phyloP scores from a whole-genome alignment of 2,113 vertebrate species.

The Lanius ludovicianus region DNA sequence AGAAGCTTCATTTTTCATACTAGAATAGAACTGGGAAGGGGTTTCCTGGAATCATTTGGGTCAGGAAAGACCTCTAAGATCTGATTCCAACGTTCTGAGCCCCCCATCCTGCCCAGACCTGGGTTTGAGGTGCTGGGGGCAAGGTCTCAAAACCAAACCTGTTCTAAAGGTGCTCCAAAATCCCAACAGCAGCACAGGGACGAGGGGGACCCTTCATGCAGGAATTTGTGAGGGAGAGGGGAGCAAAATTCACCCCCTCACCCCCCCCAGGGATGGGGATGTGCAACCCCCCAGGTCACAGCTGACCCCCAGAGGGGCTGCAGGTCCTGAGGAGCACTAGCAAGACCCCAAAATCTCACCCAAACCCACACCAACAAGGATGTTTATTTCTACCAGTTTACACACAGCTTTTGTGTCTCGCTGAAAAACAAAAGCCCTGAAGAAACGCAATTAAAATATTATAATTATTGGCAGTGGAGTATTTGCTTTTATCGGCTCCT shows the following conservation, averaged over 20 bases:
- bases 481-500: constrained; percentile 65
- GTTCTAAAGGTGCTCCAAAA: neutral
- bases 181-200: neutral
- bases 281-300: neutral
- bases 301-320: neutral
- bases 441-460: constrained; percentile 74
- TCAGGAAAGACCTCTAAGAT: neutral
- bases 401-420: neutral
- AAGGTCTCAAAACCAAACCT: fast-evolving
- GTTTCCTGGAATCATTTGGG: neutral
- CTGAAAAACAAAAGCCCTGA: constrained; percentile 35
- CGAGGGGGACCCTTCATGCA: fast-evolving
- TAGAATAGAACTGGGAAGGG: no score
- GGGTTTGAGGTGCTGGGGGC: neutral
- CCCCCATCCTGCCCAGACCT: neutral
- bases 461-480: constrained; percentile 66
- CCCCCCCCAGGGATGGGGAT: no score
- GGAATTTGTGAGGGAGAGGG: neutral
- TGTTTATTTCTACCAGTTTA: neutral
- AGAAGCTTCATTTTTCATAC: neutral
- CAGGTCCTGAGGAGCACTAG: fast-evolving
- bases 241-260: neutral
- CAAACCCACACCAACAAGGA: neutral
- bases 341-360: neutral
- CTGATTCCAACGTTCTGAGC: neutral